These are phyloP conservation scores for Scolopax bukidnonensis DNA, from an alignment of 2,797 vertebrate genomes.

Conservation along the genomic window DNA sequence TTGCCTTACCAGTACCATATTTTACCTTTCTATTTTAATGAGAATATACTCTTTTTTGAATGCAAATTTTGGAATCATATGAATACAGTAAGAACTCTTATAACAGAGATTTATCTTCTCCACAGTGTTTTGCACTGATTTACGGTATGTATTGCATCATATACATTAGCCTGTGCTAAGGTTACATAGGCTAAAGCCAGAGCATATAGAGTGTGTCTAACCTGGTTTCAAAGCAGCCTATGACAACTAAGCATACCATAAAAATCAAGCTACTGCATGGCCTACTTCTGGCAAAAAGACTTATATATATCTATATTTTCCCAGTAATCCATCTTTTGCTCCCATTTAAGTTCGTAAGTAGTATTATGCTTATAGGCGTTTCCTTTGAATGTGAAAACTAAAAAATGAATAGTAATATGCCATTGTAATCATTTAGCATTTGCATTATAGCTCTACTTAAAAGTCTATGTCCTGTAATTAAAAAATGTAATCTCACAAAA, in stretches of 20 bases:
- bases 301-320: background rate
- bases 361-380: background rate
- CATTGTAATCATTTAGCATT: background rate
- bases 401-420: background rate
- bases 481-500: background rate
- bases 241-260: background rate
- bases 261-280: background rate
- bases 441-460: background rate
- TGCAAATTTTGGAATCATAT: background rate
- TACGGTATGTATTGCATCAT: background rate
- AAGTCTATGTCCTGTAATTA: background rate
- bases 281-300: background rate
- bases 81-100: background rate
- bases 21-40: background rate
- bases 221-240: background rate
- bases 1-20: background rate
- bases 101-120: background rate
- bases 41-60: background rate
- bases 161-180: background rate
- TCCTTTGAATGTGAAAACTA: background rate
- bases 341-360: background rate
- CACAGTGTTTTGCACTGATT: background rate
- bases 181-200: background rate
- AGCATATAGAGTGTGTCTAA: background rate
- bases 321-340: background rate